Evolutionary conservation across 2,888 invertebrate genomes (phyloP), one percentile per base, ranked within the genome.

Genomic region (Clivina fossor): DNA sequence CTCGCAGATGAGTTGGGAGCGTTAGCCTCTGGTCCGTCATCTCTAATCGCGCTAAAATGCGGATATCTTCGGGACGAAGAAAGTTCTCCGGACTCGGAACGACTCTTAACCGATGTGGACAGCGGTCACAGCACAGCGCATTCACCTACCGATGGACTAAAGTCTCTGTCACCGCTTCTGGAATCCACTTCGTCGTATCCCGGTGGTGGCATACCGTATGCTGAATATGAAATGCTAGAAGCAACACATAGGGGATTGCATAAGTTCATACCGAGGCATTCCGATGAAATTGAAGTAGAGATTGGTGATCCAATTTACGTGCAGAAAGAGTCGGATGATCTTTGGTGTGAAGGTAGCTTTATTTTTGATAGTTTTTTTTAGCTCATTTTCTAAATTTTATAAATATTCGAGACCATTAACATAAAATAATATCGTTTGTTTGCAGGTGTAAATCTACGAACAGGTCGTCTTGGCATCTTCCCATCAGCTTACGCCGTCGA

Each of bases 301-400:
- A 95, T 97, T 56, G 98, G 98, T 1, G 98, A 98, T 74, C 93
- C 96, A 1, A 86, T 98, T 61, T 95, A 96, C 71, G 94, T 99
- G 63, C 92, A 93, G 70, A 93, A 92, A 69, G 95, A 97, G 74
- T 93, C 90, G 16, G 97, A 97, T 64, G 98, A 98, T 73, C 79
- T 95, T 60, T 98, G 98, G 98, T 94, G 93, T 74, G 94, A 95
- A 84, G 97, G 96, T 91, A 71, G 63, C 68, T 59, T 24, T 9
- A 26, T 16, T 15, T 22, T 41, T 26, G 22, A 46, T n/a, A n/a
- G n/a, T n/a, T 43, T 35, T n/a, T 46, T 53, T n/a, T 22, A 15
- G 24, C 28, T 56, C 44, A 32, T 13, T 16, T 8, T 40, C 18
- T 38, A 15, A 16, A 20, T 20, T 5, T 9, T 37, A 22, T 13